Evolutionary conservation across 2,797 vertebrate species (phyloP), one percentile per base, ranked within the genome.

Genomic region (Chiroxiphia lanceolata): DNA sequence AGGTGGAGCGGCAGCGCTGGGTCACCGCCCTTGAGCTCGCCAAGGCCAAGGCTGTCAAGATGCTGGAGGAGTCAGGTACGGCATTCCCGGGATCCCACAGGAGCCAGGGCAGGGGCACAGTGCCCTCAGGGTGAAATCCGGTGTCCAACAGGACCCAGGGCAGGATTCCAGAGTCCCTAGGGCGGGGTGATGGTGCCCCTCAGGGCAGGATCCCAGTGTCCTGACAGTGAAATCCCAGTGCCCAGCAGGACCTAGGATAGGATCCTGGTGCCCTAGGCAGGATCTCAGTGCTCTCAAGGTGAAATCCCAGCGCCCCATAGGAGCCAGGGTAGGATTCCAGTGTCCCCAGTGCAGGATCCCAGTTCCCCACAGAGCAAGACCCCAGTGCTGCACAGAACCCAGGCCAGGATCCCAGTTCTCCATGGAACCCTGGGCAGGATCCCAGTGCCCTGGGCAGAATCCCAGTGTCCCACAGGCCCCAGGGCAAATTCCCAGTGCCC

Each of bases 1-100:
- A 99, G 95, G 98, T 99, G 57, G 99, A 99, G 95, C 98, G 99
- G 26, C 99, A 99, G 90, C 98, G 99, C 71, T 99, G 99, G 99
- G 99, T 99, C 97, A 99, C 99, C 0, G 99, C 99, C 25, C 96
- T 99, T 33, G 99, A 99, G 82, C 97, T 99, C 25, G 99, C 99
- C 89, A 99, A 99, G 86, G 99, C 99, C 51, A 99, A 99, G 93
- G 99, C 99, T 0, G 98, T 99, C 82, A 98, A 98, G 95, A 99
- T 99, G 98, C 98, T 99, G 96, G 98, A 98, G 4, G 99, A 99
- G 75, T 99, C 99, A 31, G 99, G 99, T 99, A 93, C 0, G 8
- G 51, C 38, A 14, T 65, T 57, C 21, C 80, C 3, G 10, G 29
- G 31, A 63, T 64, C 20, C 61, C 10, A 7, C 20, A 29, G 61